phyloP scores from a whole-genome alignment of 2,888 invertebrate species.

The Pasiphila rectangulata region DNA sequence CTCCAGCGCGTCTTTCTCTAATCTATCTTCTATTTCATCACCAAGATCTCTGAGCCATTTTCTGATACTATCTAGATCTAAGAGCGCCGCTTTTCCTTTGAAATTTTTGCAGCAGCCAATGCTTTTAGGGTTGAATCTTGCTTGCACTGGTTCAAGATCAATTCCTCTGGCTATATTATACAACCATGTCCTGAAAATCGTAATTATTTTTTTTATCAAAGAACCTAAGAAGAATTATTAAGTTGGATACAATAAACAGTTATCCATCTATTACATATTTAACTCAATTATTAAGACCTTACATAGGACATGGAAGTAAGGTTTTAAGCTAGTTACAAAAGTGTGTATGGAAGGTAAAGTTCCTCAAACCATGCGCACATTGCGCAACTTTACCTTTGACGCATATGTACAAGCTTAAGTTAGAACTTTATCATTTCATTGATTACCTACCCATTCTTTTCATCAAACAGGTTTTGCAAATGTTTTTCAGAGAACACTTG shows the following conservation, averaged over 20 bases:
- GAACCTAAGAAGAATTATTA: too few relatives aligned
- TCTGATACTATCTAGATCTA: constrained; percentile 82
- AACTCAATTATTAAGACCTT: too few relatives aligned
- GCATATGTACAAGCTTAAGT: too few relatives aligned
- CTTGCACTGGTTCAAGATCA: constrained; percentile 92
- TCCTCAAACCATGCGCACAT: too few relatives aligned
- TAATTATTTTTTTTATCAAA: too few relatives aligned
- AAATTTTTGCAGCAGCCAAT: constrained; percentile 98
- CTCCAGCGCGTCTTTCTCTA: constrained; percentile 89
- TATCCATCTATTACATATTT: too few relatives aligned
- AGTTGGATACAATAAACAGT: too few relatives aligned
- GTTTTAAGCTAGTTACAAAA: too few relatives aligned
- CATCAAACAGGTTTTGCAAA: constrained; percentile 87
- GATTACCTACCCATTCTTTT: constrained; percentile 88
- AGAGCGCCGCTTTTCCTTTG: constrained; percentile 88
- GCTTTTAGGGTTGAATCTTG: constrained; percentile 92
- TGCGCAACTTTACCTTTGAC: too few relatives aligned
- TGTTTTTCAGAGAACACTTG: constrained; percentile 85
- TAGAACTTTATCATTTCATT: too few relatives aligned
- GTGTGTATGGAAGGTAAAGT: too few relatives aligned
- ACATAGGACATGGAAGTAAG: too few relatives aligned
- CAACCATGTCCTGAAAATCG: constrained; percentile 85
- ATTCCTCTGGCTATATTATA: constrained; percentile 92
- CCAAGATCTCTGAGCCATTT: constrained; percentile 92
- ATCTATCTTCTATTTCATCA: constrained; percentile 90